A percentile compares a stretch with the other conserved stretches of the same genome.
Conservation (phyloP, 2,113 vertebrate species). For the Camarhynchus parvulus region DNA sequence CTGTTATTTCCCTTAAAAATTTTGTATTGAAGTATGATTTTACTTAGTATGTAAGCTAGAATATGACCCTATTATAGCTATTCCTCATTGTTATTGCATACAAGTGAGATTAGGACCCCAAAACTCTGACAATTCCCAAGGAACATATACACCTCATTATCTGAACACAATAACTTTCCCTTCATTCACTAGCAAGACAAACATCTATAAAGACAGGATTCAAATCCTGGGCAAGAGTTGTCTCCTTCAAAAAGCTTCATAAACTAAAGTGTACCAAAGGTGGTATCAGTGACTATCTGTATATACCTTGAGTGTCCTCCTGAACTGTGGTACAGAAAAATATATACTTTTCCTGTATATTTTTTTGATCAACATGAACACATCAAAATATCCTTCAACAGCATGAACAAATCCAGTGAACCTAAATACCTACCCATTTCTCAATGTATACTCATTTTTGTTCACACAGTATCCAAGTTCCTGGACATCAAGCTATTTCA, state of each 20-base stretch:
- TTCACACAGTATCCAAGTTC: neutral
- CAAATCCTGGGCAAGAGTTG: neutral
- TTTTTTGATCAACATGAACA: neutral
- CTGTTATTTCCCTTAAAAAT: neutral
- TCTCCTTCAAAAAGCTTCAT: neutral
- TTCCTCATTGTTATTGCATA: neutral
- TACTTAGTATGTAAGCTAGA: neutral
- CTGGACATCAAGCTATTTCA: neutral
- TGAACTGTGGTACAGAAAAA: neutral
- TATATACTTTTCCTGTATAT: neutral
- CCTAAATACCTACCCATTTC: neutral
- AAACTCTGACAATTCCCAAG: neutral
- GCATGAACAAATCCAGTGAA: neutral
- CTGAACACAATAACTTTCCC: neutral
- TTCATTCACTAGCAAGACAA: neutral
- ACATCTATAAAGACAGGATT: neutral
- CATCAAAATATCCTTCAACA: neutral
- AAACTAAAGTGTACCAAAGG: neutral
- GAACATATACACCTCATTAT: neutral
- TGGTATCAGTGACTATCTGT: neutral
- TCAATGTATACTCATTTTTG: neutral
- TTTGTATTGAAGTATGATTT: neutral
- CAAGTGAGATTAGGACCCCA: neutral
- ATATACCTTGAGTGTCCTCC: neutral
- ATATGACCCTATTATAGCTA: neutral